Evolutionary conservation across 2,797 vertebrate species (phyloP).

Genomic region (Helicolenus hilgendorfi): DNA sequence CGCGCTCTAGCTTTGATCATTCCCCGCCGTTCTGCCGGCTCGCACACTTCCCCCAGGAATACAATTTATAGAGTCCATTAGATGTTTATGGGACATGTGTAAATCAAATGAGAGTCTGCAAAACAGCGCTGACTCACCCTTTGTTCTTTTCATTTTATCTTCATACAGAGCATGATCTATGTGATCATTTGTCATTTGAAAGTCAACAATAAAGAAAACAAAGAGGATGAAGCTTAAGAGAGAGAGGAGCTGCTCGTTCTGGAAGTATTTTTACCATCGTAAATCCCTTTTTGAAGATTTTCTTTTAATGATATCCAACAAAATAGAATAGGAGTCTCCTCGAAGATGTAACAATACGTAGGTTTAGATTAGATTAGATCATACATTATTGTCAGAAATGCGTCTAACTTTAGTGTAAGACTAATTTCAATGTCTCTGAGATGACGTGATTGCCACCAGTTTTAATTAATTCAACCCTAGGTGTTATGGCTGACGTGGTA

Average conservation of each 20-base stretch:
- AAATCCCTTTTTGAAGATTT: background rate
- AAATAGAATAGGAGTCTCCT: background rate
- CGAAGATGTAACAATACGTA: background rate
- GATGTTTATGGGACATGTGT: conserved; percentile 75
- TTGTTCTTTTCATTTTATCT: conserved; percentile 63
- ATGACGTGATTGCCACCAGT: background rate
- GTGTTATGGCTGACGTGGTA: background rate
- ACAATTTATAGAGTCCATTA: conserved; percentile 79
- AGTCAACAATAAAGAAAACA: conserved; percentile 32
- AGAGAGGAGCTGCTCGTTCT: background rate
- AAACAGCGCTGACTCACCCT: conserved; percentile 44
- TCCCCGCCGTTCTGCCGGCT: conserved; percentile 19
- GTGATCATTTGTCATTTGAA: conserved; percentile 29
- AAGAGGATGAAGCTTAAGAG: background rate
- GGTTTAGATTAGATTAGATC: background rate
- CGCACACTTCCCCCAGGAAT: conserved; percentile 33
- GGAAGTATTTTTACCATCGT: background rate
- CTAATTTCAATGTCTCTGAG: background rate
- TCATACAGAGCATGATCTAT: background rate
- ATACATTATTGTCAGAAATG: background rate
- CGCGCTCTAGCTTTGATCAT: conserved; percentile 59
- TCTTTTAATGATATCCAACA: background rate
- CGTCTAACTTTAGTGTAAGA: background rate
- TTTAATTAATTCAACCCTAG: background rate
- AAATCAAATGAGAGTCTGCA: conserved; percentile 70